These are phyloP conservation scores for Capreolus pygargus DNA, from an alignment of 2,113 vertebrate species.

Conservation along the genomic window DNA sequence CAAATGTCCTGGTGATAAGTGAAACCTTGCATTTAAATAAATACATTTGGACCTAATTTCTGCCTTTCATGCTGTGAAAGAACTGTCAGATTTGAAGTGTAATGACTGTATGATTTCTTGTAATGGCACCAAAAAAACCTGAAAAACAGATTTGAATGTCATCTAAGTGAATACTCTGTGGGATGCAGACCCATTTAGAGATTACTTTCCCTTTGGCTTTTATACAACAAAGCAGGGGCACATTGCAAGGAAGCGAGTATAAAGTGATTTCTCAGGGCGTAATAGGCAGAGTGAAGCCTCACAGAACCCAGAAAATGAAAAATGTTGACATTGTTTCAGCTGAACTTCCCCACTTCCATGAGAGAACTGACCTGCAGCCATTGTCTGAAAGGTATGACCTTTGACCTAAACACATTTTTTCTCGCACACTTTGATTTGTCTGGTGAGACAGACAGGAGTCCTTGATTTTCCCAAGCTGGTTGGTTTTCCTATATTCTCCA, in stretches of 20 bases:
- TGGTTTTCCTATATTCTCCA: background rate
- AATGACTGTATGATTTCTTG: constrained; percentile 70
- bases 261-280: constrained; percentile 67
- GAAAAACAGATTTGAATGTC: constrained; percentile 73
- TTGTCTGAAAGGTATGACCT: background rate
- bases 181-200: constrained; percentile 68
- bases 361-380: background rate
- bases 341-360: constrained; percentile 16
- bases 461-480: background rate
- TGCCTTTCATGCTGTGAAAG: constrained; percentile 64
- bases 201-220: constrained; percentile 74
- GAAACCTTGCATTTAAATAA: constrained; percentile 78
- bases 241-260: constrained; percentile 48
- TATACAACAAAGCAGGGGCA: constrained; percentile 68
- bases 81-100: constrained; percentile 73
- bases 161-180: constrained; percentile 78
- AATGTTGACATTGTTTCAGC: constrained; percentile 60
- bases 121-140: constrained; percentile 59
- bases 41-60: constrained; percentile 79
- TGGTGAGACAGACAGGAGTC: background rate
- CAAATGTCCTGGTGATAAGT: constrained; percentile 64
- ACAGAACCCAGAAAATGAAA: constrained; percentile 37
- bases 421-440: background rate
- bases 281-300: constrained; percentile 44
- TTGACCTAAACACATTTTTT: background rate